phyloP scores from a whole-genome alignment of 2,797 vertebrate species.

The Ctenopoma multispine region DNA sequence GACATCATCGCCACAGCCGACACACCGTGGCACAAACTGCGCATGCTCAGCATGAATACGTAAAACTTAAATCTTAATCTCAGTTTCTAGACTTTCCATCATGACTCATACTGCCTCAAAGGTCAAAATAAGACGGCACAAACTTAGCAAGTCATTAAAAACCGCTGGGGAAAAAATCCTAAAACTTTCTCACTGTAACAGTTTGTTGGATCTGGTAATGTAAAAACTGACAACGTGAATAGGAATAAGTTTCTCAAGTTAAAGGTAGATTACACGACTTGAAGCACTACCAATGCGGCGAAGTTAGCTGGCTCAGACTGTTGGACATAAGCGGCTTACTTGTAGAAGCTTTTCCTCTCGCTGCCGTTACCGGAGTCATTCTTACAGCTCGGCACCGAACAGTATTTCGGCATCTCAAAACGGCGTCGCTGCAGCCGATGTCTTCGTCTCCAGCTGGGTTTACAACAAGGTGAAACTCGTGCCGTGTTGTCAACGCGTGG shows the following conservation, averaged over 20 bases:
- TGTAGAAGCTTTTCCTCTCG: conserved; percentile 81
- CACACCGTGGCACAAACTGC: neutral
- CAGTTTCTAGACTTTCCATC: neutral
- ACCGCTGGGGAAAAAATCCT: neutral
- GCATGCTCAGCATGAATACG: no score
- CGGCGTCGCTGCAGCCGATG: neutral
- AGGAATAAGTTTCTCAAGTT: neutral
- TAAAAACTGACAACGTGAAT: accelerated
- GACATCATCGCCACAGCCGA: neutral
- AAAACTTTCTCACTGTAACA: neutral
- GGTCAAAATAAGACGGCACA: neutral
- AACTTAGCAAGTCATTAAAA: neutral
- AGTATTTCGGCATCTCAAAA: conserved; percentile 80
- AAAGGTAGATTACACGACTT: neutral
- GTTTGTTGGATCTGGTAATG: no score
- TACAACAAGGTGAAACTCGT: conserved; percentile 77
- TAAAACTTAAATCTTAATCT: no score
- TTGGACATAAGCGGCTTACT: conserved; percentile 62
- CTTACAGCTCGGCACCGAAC: conserved; percentile 79
- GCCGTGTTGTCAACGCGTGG: conserved; percentile 55
- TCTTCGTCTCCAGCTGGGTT: conserved; percentile 9
- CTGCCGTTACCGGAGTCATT: conserved; percentile 69
- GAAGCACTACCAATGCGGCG: neutral
- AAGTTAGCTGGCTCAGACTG: neutral
- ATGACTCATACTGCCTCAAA: neutral